These are phyloP conservation scores for Saiga tatarica DNA, from an alignment of 2,113 vertebrate species.

Conservation along the genomic window DNA sequence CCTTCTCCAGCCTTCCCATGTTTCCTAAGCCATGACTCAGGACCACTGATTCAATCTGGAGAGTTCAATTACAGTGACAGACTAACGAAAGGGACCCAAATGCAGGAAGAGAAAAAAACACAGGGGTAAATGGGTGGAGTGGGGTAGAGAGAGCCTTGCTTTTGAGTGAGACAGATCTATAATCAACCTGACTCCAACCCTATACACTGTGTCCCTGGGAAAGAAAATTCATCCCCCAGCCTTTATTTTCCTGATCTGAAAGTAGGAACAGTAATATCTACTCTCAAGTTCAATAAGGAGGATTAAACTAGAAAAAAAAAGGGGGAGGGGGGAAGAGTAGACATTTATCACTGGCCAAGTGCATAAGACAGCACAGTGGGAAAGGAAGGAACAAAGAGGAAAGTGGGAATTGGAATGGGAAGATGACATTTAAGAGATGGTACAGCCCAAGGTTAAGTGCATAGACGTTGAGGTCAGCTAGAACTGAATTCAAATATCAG, in stretches of 20 bases:
- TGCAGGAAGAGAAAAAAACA: background rate
- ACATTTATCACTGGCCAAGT: background rate
- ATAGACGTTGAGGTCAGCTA: background rate
- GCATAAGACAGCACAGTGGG: background rate
- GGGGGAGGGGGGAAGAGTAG: fast-evolving
- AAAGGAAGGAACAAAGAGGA: background rate
- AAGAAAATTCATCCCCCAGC: background rate
- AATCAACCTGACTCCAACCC: background rate
- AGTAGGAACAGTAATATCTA: background rate
- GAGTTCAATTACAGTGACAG: background rate
- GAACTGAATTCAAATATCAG: background rate
- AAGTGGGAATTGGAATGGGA: background rate
- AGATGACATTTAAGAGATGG: background rate
- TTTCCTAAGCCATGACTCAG: background rate
- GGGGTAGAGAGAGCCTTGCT: background rate
- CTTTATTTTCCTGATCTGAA: background rate
- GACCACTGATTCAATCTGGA: background rate
- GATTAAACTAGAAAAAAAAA: background rate
- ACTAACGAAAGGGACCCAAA: background rate
- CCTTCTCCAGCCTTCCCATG: background rate
- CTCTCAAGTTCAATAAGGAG: background rate
- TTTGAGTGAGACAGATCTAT: background rate
- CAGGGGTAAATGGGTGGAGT: background rate
- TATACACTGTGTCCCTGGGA: background rate
- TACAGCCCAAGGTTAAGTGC: background rate